Evolutionary conservation across 1,140 invertebrate species (phyloP).

Genomic region (Cepaea nemoralis): DNA sequence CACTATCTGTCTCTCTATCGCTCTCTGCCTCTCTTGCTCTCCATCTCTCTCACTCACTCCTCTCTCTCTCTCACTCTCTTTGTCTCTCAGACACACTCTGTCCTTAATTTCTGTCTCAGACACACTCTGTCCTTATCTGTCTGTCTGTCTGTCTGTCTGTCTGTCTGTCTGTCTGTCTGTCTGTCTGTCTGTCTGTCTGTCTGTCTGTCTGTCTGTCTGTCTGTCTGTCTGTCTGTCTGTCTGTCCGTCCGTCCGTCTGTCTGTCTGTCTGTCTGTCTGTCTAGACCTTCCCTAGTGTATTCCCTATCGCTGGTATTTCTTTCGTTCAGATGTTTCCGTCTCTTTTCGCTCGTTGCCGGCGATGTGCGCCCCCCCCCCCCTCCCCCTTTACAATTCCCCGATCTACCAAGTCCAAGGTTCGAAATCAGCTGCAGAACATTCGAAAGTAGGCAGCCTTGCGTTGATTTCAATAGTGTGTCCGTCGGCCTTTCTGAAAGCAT

Average conservation of each 20-base stretch:
- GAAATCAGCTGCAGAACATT: too few relatives aligned
- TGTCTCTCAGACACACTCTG: not conserved
- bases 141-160: not conserved
- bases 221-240: constrained; percentile 9
- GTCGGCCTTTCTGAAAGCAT: too few relatives aligned
- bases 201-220: not conserved
- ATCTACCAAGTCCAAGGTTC: not conserved
- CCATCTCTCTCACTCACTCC: too few relatives aligned
- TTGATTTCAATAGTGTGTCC: too few relatives aligned
- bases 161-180: not conserved
- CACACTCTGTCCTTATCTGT: not conserved
- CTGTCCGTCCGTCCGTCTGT: too few relatives aligned
- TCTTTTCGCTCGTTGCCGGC: not conserved
- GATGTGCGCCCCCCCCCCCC: not conserved
- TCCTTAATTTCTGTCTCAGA: not conserved
- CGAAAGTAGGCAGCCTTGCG: too few relatives aligned
- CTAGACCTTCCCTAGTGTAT: not conserved
- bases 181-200: not conserved
- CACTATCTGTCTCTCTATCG: not conserved
- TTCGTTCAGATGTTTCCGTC: too few relatives aligned
- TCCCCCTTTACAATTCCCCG: not conserved
- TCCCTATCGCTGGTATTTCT: not conserved
- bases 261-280: constrained; percentile 9
- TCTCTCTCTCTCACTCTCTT: not conserved
- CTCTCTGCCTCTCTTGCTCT: too few relatives aligned